phyloP scores from a whole-genome alignment of 2,797 vertebrate genomes.

The Bovichtus variegatus region DNA sequence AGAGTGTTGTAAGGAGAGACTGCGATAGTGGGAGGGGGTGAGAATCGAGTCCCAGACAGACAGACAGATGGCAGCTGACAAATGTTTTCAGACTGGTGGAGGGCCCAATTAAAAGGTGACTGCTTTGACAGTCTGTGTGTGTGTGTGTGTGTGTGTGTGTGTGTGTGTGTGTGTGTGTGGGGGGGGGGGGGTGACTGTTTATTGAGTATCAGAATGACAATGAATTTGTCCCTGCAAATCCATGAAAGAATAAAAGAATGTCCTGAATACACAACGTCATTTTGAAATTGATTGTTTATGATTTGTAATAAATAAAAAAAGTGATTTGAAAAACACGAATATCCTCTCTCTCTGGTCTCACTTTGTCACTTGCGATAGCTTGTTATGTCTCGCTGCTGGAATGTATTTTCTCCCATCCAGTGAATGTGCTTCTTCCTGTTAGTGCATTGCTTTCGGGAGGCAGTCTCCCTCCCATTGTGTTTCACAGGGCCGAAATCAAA shows the following conservation, averaged over 20 bases:
- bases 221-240: slow-evolving; percentile 51
- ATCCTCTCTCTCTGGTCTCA: slow-evolving; percentile 41
- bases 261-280: slow-evolving; percentile 71
- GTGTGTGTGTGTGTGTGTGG: slow-evolving; percentile 10
- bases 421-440: slow-evolving; percentile 80
- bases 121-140: slow-evolving; percentile 70
- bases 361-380: slow-evolving; percentile 47
- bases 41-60: slow-evolving; percentile 74
- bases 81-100: slow-evolving; percentile 80
- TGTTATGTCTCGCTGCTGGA: slow-evolving; percentile 57
- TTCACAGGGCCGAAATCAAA: slow-evolving; percentile 77
- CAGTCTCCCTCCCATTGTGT: slow-evolving; percentile 81
- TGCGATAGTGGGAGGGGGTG: slow-evolving; percentile 25
- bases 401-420: slow-evolving; percentile 76
- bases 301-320: slow-evolving; percentile 80
- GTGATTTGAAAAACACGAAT: slow-evolving; percentile 56
- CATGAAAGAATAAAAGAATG: slow-evolving; percentile 54
- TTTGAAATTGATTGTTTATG: slow-evolving; percentile 67
- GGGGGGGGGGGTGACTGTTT: slow-evolving; percentile 38
- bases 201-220: slow-evolving; percentile 33
- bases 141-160: slow-evolving; percentile 42
- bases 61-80: slow-evolving; percentile 87
- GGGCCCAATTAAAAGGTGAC: slow-evolving; percentile 82
- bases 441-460: slow-evolving; percentile 59
- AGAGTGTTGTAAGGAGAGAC: slow-evolving; percentile 73